Evolutionary conservation across 2,888 invertebrate species (phyloP).

Genomic region (Baccha elongata): DNA sequence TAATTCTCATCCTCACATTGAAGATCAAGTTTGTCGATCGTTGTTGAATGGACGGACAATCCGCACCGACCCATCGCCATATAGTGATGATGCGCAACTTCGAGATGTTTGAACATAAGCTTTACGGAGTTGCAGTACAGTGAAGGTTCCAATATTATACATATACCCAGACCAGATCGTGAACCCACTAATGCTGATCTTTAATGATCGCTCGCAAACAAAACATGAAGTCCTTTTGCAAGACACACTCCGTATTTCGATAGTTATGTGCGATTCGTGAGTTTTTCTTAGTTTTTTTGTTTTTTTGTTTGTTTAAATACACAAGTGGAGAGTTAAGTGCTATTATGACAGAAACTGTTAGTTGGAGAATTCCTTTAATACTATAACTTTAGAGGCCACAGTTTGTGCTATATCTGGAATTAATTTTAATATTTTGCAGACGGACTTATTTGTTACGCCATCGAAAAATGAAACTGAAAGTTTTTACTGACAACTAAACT

Average conservation of each 20-base stretch:
- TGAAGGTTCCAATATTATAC: conserved; percentile 50
- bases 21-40: conserved; percentile 70
- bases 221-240: conserved; percentile 71
- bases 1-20: conserved; percentile 61
- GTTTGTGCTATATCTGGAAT: conserved; percentile 30
- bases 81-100: conserved; percentile 61
- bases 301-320: conserved; percentile 24
- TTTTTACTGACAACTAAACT: conserved; percentile 40
- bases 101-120: conserved; percentile 35
- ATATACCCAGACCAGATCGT: conserved; percentile 47
- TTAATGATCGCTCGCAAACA: conserved; percentile 63
- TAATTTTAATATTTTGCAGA: neutral
- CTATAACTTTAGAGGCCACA: neutral
- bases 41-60: conserved; percentile 41
- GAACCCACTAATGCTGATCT: conserved; percentile 68
- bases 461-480: conserved; percentile 1
- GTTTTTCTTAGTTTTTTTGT: conserved; percentile 1
- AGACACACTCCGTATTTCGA: conserved; percentile 21
- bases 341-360: conserved; percentile 52
- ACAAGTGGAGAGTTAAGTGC: conserved; percentile 57
- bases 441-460: neutral
- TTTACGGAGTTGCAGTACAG: conserved; percentile 29
- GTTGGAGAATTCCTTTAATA: conserved; percentile 27
- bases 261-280: conserved; percentile 56
- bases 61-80: neutral